Conservation (phyloP, 2,797 vertebrate species). For the Rhynchonycteris naso region DNA sequence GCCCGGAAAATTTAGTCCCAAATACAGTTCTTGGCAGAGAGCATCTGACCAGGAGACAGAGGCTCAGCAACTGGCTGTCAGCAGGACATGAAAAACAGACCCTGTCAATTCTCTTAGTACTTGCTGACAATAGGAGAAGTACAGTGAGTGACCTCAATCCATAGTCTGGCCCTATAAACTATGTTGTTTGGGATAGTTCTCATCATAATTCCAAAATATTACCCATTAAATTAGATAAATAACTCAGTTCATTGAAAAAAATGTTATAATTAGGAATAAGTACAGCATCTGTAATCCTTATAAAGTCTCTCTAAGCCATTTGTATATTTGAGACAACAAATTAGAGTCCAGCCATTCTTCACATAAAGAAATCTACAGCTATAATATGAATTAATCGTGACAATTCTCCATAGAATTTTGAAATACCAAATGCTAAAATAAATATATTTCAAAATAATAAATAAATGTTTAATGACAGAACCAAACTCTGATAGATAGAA, state of each 20-base stretch:
- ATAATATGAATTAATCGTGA: not conserved
- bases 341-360: not conserved
- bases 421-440: slow-evolving; percentile 10
- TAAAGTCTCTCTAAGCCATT: not conserved
- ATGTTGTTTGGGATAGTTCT: not conserved
- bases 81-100: not conserved
- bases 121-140: not conserved
- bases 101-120: not conserved
- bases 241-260: not conserved
- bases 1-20: not conserved
- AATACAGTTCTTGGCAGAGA: not conserved
- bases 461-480: slow-evolving; percentile 19
- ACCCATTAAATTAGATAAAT: not conserved
- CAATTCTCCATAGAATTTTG: not conserved
- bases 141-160: not conserved
- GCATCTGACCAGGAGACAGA: not conserved
- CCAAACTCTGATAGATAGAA: not conserved
- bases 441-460: slow-evolving; percentile 56
- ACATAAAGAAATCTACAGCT: not conserved
- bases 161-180: not conserved
- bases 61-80: not conserved
- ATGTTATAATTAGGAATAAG: not conserved
- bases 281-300: slow-evolving; percentile 15
- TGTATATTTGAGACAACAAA: not conserved
- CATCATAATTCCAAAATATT: not conserved